Evolutionary conservation across 2,888 invertebrate genomes (phyloP), one percentile per base, ranked within the genome.

Genomic region (Deilephila porcellus): DNA sequence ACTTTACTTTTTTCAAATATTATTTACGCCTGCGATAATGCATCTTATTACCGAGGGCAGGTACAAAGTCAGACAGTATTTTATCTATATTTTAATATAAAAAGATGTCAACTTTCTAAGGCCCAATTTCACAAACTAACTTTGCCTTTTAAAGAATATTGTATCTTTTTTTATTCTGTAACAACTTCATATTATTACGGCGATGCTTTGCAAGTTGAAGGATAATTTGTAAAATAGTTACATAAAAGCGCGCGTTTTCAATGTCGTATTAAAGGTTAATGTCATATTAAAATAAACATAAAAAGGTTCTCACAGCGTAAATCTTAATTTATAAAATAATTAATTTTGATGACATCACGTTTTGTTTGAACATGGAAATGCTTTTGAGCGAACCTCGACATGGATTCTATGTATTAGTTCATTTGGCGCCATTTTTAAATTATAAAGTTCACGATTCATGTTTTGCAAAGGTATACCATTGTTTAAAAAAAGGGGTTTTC

Each of bases 341-440:
- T 52, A 45, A 67, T 67, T 67, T 67, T 67, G 52, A 67, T 67
- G 67, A 52, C 29, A 67, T 45, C 67, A 67, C 52, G 25, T 52
- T 37, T 34, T 8, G 45, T 25, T 14, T 67, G 45, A 67, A 67
- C 67, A 67, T 25, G 52, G 45, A 45, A 67, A 67, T 29, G 67
- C 67, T 67, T 67, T 67, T 45, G 25, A 25, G n/a, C 14, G 45
- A 56, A n/a, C 45, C 14, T 25, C 17, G 25, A 52, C 25, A 67
- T 45, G 52, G 45, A 17, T 67, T 52, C 17, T 25, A 45, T 14
- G 56, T 56, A n/a, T 11, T 45, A 5, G 56, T n/a, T n/a, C n/a
- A 6, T 56, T 56, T 56, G 56, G n/a, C 19, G 56, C 56, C 56
- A 56, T 56, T 56, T 56, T 56, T 0, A 56, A 56, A n/a, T 56